Evolutionary conservation across 2,113 vertebrate genomes (phyloP).

Genomic region (Coregonus clupeaformis): DNA sequence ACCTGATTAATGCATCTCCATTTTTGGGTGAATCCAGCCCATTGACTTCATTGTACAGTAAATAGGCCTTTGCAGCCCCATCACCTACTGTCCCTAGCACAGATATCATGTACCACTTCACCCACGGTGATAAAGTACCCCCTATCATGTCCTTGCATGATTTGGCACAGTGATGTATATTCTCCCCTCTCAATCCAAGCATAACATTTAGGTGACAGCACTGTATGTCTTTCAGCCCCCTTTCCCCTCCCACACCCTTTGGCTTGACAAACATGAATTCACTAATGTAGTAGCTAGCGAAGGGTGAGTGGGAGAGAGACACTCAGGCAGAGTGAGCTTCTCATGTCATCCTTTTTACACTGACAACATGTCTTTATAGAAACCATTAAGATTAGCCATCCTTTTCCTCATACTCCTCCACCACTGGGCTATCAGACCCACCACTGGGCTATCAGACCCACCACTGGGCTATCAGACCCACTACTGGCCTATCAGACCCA

Average conservation of each 20-base stretch:
- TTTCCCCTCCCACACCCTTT: not conserved
- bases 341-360: not conserved
- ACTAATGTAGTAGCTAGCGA: not conserved
- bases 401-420: too few species aligned
- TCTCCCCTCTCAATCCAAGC: not conserved
- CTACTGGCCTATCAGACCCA: too few species aligned
- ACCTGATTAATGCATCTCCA: constrained; percentile 4
- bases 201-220: constrained; percentile 4
- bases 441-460: too few species aligned
- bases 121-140: constrained; percentile 13
- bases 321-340: not conserved
- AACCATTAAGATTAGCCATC: too few species aligned
- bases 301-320: not conserved
- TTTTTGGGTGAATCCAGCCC: not conserved
- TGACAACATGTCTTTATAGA: too few species aligned
- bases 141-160: constrained; percentile 9
- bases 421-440: too few species aligned
- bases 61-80: not conserved
- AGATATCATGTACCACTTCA: not conserved
- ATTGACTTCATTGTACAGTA: constrained; percentile 2
- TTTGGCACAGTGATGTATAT: constrained; percentile 28
- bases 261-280: not conserved
- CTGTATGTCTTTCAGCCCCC: not conserved
- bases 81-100: not conserved
- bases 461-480: too few species aligned